Evolutionary conservation across 1,140 invertebrate species (phyloP).

Genomic region (Sycophila sp.): DNA sequence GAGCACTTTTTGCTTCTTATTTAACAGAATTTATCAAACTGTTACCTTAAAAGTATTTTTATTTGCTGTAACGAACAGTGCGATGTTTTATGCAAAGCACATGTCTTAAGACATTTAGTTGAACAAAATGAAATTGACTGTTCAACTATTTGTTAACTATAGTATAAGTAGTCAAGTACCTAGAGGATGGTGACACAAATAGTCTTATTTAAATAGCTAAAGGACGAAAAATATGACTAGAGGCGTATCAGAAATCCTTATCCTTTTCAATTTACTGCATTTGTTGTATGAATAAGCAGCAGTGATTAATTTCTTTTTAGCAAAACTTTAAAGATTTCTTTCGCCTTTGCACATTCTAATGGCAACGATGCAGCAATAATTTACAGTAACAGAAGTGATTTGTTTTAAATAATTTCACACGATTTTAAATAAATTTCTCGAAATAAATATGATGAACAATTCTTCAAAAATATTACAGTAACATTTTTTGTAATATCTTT

Average conservation of each 20-base stretch:
- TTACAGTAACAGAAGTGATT: conserved; percentile 21
- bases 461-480: too few species aligned
- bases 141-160: conserved; percentile 29
- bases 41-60: not conserved
- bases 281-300: not conserved
- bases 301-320: not conserved
- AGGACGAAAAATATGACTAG: conserved; percentile 48
- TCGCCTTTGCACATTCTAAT: conserved; percentile 33
- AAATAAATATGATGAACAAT: too few species aligned
- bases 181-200: conserved; percentile 16
- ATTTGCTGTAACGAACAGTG: too few species aligned
- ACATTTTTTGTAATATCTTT: too few species aligned
- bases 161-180: too few species aligned
- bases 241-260: conserved; percentile 32
- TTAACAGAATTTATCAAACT: not conserved
- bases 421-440: too few species aligned
- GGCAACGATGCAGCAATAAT: conserved; percentile 35
- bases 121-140: not conserved
- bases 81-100: too few species aligned
- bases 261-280: not conserved
- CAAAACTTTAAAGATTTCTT: conserved; percentile 2
- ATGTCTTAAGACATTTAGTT: too few species aligned
- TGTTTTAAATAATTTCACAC: not conserved
- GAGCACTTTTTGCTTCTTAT: not conserved
- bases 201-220: conserved; percentile 44